Conservation (phyloP, 2,888 invertebrate genomes). For the Tethea ocularis region DNA sequence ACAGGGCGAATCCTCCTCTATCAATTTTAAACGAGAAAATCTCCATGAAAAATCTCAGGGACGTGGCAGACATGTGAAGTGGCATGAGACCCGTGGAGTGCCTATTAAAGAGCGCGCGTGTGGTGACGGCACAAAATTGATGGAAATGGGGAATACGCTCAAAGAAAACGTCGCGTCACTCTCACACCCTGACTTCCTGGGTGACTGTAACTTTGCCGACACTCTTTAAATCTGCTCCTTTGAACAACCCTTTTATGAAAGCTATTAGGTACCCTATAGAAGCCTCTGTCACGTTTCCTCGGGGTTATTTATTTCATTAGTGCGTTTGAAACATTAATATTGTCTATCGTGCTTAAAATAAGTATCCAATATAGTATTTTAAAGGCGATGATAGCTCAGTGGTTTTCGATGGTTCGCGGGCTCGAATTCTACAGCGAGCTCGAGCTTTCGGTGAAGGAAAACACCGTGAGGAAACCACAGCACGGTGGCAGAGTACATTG, state of each 20-base stretch:
- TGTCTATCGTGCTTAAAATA: not conserved
- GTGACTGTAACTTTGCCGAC: constrained; percentile 31
- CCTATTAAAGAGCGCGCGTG: constrained; percentile 55
- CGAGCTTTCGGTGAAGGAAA: too few species aligned
- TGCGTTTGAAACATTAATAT: not conserved
- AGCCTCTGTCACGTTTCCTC: not conserved
- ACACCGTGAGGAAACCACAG: too few species aligned
- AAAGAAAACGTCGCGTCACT: constrained; percentile 57
- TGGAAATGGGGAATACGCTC: constrained; percentile 60
- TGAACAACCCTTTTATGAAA: constrained; percentile 26
- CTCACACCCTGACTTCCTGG: constrained; percentile 41
- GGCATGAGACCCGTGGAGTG: constrained; percentile 39
- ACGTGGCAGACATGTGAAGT: constrained; percentile 64
- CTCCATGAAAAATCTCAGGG: constrained; percentile 61
- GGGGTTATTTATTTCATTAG: not conserved
- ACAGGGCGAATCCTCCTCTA: constrained; percentile 46
- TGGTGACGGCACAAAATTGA: constrained; percentile 62
- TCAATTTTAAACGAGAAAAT: constrained; percentile 59
- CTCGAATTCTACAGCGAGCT: too few species aligned
- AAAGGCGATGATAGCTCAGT: too few species aligned
- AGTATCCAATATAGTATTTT: too few species aligned
- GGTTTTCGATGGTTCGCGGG: too few species aligned
- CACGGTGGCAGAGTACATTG: too few species aligned
- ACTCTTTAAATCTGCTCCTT: constrained; percentile 34
- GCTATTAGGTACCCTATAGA: constrained; percentile 16